Conservation (phyloP, 2,888 invertebrate species). For the Nephrotoma guestfalica region DNA sequence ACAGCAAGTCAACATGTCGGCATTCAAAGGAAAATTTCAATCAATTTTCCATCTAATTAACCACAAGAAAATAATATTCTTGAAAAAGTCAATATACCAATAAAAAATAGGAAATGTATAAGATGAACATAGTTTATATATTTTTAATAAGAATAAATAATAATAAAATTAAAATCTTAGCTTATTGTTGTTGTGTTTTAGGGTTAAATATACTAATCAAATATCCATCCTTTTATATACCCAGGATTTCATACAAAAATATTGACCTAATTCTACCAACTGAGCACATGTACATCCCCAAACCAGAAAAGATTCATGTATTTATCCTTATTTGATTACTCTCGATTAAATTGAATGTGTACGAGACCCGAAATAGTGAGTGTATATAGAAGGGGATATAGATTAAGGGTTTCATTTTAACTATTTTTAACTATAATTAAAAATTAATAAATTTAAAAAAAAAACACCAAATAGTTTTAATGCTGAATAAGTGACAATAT, state of each 20-base stretch:
- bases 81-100: not conserved
- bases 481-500: not conserved
- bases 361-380: not conserved
- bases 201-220: not conserved
- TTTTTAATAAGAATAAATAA: not conserved
- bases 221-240: not conserved
- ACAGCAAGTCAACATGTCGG: too few species aligned
- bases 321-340: not conserved
- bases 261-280: not conserved
- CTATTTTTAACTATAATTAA: not conserved
- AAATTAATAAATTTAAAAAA: not conserved
- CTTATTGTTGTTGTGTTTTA: not conserved
- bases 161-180: not conserved
- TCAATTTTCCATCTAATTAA: not conserved
- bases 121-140: not conserved
- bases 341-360: not conserved
- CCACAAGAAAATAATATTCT: not conserved
- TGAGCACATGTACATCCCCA: not conserved
- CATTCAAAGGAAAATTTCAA: not conserved
- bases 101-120: not conserved
- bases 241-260: not conserved
- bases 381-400: not conserved
- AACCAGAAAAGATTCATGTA: not conserved
- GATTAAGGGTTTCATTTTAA: not conserved
- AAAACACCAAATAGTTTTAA: not conserved